Evolutionary conservation across 37 sponge, comb jelly and placozoan genomes (phyloP).

Genomic region (Aphrocallistes beatrix): DNA sequence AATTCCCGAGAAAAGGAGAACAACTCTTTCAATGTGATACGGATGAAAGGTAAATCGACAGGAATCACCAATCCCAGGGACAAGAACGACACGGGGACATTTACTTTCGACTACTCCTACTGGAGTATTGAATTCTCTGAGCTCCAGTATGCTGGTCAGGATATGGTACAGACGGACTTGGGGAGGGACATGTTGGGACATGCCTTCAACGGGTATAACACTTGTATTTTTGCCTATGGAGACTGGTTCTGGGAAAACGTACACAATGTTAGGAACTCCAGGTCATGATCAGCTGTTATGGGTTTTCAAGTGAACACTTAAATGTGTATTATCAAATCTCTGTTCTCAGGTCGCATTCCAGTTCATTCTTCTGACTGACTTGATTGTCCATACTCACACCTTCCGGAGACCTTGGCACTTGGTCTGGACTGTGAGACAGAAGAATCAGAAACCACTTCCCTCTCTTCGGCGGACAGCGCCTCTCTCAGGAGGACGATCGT

Average conservation of each 20-base stretch:
- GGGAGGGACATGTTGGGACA: conserved; percentile 87
- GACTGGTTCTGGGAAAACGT: conserved; percentile 58
- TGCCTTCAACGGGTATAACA: conserved; percentile 59
- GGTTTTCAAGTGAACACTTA: too few species aligned
- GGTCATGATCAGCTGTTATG: conserved; percentile 58
- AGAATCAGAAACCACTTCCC: neutral
- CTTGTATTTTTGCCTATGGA: conserved; percentile 64
- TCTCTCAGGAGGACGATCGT: conserved; percentile 34
- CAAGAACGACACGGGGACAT: conserved; percentile 36
- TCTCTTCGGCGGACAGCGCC: neutral
- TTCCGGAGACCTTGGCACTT: conserved; percentile 46
- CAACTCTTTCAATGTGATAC: conserved; percentile 52
- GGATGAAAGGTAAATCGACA: conserved; percentile 59
- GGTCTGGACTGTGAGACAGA: conserved; percentile 25
- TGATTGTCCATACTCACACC: conserved; percentile 74
- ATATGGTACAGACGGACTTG: conserved; percentile 63
- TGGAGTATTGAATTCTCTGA: conserved; percentile 60
- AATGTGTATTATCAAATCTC: too few species aligned
- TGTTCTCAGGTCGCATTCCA: conserved; percentile 64
- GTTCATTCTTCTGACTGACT: conserved; percentile 56
- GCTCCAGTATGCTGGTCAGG: conserved; percentile 62
- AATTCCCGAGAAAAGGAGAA: conserved; percentile 56
- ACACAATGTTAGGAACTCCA: conserved; percentile 30
- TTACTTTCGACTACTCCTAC: conserved; percentile 83
- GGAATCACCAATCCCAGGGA: conserved; percentile 51